These are phyloP conservation scores for Poecile atricapillus DNA, from an alignment of 2,113 vertebrate genomes.

Conservation along the genomic window DNA sequence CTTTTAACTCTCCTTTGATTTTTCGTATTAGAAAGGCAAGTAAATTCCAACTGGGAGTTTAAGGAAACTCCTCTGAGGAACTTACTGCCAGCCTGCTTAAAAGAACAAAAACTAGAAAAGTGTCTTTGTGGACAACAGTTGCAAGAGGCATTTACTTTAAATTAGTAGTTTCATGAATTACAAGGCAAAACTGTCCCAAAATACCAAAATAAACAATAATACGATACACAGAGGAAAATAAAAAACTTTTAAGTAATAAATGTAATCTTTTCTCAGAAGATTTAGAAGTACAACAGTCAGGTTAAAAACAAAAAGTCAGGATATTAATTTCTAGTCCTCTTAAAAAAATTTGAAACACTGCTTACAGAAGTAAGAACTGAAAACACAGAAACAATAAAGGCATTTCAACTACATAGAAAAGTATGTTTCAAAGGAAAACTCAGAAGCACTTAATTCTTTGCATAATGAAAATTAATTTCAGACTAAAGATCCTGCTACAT, in stretches of 20 bases:
- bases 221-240: background rate
- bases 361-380: background rate
- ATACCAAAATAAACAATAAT: background rate
- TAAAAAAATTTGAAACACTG: background rate
- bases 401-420: background rate
- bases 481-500: background rate
- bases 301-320: background rate
- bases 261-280: background rate
- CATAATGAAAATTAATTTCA: background rate
- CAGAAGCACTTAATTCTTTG: background rate
- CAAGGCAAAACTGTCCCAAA: background rate
- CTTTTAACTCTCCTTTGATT: background rate
- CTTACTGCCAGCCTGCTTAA: background rate
- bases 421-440: background rate
- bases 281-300: background rate
- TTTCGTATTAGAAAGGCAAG: background rate
- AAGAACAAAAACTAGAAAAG: background rate
- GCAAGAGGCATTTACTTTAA: background rate
- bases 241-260: background rate
- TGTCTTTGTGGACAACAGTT: background rate
- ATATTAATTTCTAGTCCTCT: background rate
- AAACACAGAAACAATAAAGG: background rate
- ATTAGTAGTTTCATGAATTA: background rate
- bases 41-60: background rate
- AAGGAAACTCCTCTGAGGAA: background rate